Evolutionary conservation across 2,888 invertebrate genomes (phyloP).

Genomic region (Eurytoma californica): DNA sequence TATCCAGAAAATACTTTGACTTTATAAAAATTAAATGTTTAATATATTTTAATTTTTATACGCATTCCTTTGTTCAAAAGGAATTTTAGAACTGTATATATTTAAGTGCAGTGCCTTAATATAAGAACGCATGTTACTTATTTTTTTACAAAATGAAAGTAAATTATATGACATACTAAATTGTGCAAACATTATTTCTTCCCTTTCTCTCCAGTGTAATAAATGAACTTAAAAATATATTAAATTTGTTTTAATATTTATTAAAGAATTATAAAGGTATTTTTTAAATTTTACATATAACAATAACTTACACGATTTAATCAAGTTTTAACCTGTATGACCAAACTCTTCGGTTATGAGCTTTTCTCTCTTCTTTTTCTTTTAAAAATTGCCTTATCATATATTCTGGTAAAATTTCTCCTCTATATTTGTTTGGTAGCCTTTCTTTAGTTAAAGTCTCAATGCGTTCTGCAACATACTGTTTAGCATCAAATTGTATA

Average conservation of each 20-base stretch:
- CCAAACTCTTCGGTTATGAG: constrained; percentile 56
- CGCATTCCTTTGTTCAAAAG: too few relatives aligned
- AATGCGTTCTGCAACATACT: constrained; percentile 82
- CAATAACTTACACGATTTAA: constrained; percentile 24
- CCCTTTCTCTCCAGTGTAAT: background rate
- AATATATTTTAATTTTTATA: constrained; percentile 31
- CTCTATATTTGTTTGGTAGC: constrained; percentile 78
- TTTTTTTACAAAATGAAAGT: constrained; percentile 58
- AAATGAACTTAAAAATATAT: background rate
- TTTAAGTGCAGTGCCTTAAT: constrained; percentile 44
- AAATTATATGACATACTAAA: constrained; percentile 20
- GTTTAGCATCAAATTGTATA: constrained; percentile 85
- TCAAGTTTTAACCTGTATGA: constrained; percentile 48
- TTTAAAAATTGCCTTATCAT: constrained; percentile 82
- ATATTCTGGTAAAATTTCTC: constrained; percentile 81
- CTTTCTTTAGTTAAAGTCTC: constrained; percentile 79
- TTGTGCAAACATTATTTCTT: background rate
- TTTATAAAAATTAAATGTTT: constrained; percentile 34
- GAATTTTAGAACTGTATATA: constrained; percentile 57
- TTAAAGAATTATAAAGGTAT: constrained; percentile 21
- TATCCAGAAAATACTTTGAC: constrained; percentile 14
- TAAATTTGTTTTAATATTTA: constrained; percentile 38
- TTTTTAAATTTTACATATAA: constrained; percentile 23
- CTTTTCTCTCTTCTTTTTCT: constrained; percentile 76
- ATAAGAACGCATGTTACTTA: constrained; percentile 58